phyloP scores from a whole-genome alignment of 2,888 invertebrate genomes.

The Petrolisthes cinctipes region DNA sequence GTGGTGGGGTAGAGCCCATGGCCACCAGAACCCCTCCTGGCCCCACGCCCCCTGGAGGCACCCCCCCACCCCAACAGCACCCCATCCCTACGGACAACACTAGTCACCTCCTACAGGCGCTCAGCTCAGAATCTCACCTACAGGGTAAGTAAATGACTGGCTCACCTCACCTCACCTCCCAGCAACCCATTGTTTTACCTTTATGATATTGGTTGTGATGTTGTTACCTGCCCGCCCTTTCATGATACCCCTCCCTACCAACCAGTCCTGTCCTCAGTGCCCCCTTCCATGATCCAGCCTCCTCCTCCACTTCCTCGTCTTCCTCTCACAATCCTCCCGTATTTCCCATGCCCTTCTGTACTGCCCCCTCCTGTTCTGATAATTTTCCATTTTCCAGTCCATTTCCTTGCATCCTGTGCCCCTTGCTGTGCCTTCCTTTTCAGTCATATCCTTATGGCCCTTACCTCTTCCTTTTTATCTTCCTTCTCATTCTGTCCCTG shows the following conservation, averaged over 20 bases:
- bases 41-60: slow-evolving; percentile 54
- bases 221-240: not conserved
- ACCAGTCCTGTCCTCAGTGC: not conserved
- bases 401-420: not conserved
- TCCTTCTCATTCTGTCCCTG: no score
- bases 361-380: not conserved
- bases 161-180: not conserved
- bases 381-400: not conserved
- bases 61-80: slow-evolving; percentile 50
- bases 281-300: not conserved
- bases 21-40: slow-evolving; percentile 43
- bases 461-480: no score
- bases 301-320: not conserved
- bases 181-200: slow-evolving; percentile 9
- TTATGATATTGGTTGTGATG: not conserved
- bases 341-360: not conserved
- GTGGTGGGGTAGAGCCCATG: slow-evolving; percentile 15
- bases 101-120: slow-evolving; percentile 64
- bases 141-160: slow-evolving; percentile 51
- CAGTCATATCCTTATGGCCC: no score
- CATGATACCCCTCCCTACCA: not conserved
- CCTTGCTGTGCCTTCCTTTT: no score
- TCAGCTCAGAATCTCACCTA: slow-evolving; percentile 58
- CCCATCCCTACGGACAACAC: slow-evolving; percentile 61
- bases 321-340: not conserved